These are phyloP conservation scores for Gulo gulo DNA, from an alignment of 2,113 vertebrate genomes.

Conservation along the genomic window DNA sequence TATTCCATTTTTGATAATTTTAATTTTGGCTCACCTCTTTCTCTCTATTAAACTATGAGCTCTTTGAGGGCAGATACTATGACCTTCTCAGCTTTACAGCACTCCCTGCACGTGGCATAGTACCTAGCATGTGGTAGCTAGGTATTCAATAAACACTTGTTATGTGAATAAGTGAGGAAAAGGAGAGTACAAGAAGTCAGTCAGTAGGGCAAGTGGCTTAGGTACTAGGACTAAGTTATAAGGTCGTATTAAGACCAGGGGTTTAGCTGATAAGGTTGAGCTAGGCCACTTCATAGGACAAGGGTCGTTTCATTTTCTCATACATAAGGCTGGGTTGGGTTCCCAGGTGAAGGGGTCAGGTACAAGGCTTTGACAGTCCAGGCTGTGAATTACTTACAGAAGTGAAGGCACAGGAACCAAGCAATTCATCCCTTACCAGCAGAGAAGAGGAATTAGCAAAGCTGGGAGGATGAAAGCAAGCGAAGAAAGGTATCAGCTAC, in stretches of 20 bases:
- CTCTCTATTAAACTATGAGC: background rate
- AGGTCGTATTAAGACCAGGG: background rate
- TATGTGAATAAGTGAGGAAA: background rate
- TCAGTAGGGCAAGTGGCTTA: background rate
- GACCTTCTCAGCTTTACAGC: background rate
- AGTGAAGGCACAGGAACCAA: background rate
- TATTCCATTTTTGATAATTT: background rate
- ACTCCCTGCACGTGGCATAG: background rate
- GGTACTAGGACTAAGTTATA: background rate
- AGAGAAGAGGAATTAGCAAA: background rate
- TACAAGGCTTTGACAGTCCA: background rate
- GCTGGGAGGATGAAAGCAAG: background rate
- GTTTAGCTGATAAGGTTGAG: background rate
- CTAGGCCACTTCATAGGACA: background rate
- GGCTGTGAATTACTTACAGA: background rate
- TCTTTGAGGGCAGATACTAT: background rate
- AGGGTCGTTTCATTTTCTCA: background rate
- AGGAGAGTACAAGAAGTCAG: background rate
- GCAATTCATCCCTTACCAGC: background rate
- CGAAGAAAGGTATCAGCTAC: background rate
- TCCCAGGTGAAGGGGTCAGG: background rate
- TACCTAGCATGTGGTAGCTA: background rate
- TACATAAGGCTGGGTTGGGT: background rate
- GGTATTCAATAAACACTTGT: background rate
- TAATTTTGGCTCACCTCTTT: slow-evolving; percentile 18